These are phyloP conservation scores for Steinernema carpocapsae DNA, from an alignment of 2,888 invertebrate genomes.

Conservation along the genomic window DNA sequence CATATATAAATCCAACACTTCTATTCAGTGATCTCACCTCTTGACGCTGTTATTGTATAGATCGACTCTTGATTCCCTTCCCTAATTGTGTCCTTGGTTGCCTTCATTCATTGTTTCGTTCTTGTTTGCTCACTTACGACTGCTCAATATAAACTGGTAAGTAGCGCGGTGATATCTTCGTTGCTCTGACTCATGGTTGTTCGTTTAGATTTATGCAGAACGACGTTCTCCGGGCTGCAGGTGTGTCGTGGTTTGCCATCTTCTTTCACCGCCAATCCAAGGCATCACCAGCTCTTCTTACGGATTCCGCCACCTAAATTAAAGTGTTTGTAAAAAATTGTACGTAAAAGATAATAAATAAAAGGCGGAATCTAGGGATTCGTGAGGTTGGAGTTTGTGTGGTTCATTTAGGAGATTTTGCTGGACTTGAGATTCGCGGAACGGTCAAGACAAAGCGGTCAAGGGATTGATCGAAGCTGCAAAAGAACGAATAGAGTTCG, in stretches of 20 bases:
- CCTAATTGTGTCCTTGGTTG: not conserved
- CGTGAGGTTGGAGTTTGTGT: no score
- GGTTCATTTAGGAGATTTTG: no score
- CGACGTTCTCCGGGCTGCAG: not conserved
- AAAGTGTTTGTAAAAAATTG: no score
- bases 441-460: no score
- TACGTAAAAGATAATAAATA: no score
- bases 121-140: constrained; percentile 23
- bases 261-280: no score
- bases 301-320: no score
- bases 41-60: not conserved
- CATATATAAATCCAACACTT: not conserved
- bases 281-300: no score
- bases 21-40: constrained; percentile 18
- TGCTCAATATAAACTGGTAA: constrained; percentile 24
- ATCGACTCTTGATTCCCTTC: not conserved
- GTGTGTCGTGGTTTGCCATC: not conserved
- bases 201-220: not conserved
- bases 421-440: no score
- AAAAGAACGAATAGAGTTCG: no score
- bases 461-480: no score
- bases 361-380: no score
- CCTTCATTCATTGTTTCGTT: not conserved
- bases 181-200: not conserved
- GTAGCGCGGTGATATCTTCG: not conserved